Evolutionary conservation across 2,113 vertebrate species (phyloP), one percentile per base, ranked within the genome.

Genomic region (Cinclus cinclus): DNA sequence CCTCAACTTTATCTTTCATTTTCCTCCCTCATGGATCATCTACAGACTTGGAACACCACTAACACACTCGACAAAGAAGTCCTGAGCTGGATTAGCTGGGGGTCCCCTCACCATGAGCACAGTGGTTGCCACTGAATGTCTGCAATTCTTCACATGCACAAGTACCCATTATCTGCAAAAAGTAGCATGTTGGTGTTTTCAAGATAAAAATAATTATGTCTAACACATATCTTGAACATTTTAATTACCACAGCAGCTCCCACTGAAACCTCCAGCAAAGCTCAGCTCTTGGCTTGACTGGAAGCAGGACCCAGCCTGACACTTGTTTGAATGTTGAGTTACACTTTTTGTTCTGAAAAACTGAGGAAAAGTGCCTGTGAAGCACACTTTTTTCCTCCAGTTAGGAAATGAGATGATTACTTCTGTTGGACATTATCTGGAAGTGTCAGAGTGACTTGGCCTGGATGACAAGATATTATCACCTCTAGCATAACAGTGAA

Each of bases 51-150:
- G 39, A 68, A 60, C 73, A 73, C 46, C 89, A 47, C 58, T 68
- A 35, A 73, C 37, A 46, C 1, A 0, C 77, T 31, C 44, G 37
- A n/a, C 2, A 6, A 76, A 74, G 46, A 47, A 68, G 9, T 33
- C 7, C 6, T 15, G 44, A 71, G 15, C 30, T 76, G 23, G 23
- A 50, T 88, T 44, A 83, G 25, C 58, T 3, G 1, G 39, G 22
- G 3, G 7, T 31, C 8, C 63, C 27, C 27, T 80, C 1, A 0
- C 25, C 20, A 21, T 0, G 0, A 65, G 30, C 52, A 16, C 0
- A 0, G 21, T 46, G 49, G 70, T 47, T 85, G 44, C 16, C 53
- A 68, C 70, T 16, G 15, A 82, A 39, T 0, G 0, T 14, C 13
- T 55, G 60, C 68, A 53, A 9, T 80, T 62, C 15, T 76, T 83